phyloP scores from a whole-genome alignment of 2,113 vertebrate genomes.

The Lynx canadensis region DNA sequence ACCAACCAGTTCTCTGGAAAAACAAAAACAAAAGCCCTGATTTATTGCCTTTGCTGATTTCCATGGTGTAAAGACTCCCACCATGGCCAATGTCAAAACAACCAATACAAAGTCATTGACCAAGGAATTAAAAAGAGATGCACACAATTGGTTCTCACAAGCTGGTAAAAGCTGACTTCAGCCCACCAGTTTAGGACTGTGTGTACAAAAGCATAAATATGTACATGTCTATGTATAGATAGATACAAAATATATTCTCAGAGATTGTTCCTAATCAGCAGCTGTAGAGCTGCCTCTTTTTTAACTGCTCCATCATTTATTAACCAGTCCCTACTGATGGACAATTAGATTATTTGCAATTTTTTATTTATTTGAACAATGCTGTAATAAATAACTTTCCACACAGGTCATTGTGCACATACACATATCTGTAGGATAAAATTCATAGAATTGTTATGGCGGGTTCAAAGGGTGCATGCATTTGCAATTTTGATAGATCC shows the following conservation, averaged over 20 bases:
- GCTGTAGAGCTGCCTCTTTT: not conserved
- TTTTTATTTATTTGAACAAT: slow-evolving; percentile 28
- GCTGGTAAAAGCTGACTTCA: not conserved
- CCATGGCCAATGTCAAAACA: not conserved
- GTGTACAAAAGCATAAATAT: not conserved
- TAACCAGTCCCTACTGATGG: not conserved
- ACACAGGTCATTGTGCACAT: not conserved
- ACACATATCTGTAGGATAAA: not conserved
- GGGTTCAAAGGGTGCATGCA: not conserved
- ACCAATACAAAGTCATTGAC: not conserved
- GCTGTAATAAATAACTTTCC: not conserved
- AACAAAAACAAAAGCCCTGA: not conserved
- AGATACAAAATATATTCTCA: not conserved
- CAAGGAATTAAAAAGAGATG: not conserved
- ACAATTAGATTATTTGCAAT: not conserved
- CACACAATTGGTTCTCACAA: not conserved
- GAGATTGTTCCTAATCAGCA: not conserved
- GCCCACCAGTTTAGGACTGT: not conserved
- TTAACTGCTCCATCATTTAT: slow-evolving; percentile 10
- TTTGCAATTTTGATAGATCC: not conserved
- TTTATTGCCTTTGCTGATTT: not conserved
- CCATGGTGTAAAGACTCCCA: not conserved
- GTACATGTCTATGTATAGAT: not conserved
- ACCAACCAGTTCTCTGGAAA: not conserved
- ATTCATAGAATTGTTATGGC: not conserved